phyloP scores from a whole-genome alignment of 2,797 vertebrate species.

The Falco berigora region DNA sequence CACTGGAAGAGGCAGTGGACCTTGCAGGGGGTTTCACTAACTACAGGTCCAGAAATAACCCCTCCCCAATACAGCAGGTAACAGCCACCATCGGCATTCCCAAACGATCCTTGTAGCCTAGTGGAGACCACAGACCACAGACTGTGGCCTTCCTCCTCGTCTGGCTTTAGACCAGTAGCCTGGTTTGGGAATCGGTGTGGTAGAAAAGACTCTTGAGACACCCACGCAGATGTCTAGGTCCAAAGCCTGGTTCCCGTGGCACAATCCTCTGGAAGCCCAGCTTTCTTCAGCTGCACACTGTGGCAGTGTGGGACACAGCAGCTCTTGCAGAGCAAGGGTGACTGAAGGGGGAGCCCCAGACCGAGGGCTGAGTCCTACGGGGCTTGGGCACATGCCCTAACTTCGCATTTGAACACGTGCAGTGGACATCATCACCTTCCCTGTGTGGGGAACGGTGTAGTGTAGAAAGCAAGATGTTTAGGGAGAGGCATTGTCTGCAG shows the following conservation, averaged over 20 bases:
- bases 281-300: background rate
- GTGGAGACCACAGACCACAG: accelerated
- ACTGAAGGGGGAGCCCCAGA: background rate
- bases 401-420: too few relatives aligned
- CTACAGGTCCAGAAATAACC: background rate
- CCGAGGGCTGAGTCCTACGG: background rate
- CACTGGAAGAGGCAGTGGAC: background rate
- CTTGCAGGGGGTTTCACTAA: background rate
- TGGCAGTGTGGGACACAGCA: accelerated
- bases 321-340: background rate
- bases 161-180: background rate
- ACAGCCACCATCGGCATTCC: background rate
- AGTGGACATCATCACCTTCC: background rate
- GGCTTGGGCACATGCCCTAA: background rate
- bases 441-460: too few relatives aligned
- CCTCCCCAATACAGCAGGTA: background rate
- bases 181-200: background rate
- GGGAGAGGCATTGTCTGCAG: background rate
- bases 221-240: background rate
- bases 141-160: background rate
- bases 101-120: background rate
- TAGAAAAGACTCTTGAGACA: background rate
- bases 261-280: background rate
- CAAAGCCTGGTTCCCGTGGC: background rate
- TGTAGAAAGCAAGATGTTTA: background rate